These are phyloP conservation scores for Loxodonta africana DNA, from an alignment of 2,113 vertebrate genomes.

Conservation along the genomic window DNA sequence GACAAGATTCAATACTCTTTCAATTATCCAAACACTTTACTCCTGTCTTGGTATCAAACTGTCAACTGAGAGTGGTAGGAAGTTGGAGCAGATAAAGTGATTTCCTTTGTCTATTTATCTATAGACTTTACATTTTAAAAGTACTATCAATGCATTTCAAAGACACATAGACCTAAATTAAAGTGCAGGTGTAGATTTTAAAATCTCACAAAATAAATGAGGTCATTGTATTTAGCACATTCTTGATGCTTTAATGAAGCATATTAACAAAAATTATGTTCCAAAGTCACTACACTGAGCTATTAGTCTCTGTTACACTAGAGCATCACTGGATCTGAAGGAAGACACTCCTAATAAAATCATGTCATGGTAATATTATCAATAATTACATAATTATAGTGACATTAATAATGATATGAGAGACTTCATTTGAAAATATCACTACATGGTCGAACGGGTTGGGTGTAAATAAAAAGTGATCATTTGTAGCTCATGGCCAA, in stretches of 20 bases:
- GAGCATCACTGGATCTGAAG: constrained; percentile 49
- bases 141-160: background rate
- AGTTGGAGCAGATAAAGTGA: background rate
- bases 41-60: background rate
- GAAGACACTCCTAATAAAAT: constrained; percentile 70
- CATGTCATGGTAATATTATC: constrained; percentile 62
- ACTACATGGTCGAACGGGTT: background rate
- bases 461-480: constrained; percentile 58
- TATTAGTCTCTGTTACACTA: constrained; percentile 54
- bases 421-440: constrained; percentile 60
- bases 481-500: background rate
- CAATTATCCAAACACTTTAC: background rate
- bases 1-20: background rate
- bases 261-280: constrained; percentile 69
- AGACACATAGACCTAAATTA: constrained; percentile 39
- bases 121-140: constrained; percentile 4
- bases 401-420: constrained; percentile 57
- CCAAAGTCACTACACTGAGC: constrained; percentile 51
- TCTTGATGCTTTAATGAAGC: constrained; percentile 66
- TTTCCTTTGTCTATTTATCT: background rate
- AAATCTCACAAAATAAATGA: constrained; percentile 50
- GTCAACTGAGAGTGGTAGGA: background rate
- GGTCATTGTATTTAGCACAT: constrained; percentile 11
- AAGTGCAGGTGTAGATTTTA: background rate
- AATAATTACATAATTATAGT: constrained; percentile 67